Base-by-base conservation (phyloP, 2,797 vertebrate genomes). In the Galaxias olidus region DNA sequence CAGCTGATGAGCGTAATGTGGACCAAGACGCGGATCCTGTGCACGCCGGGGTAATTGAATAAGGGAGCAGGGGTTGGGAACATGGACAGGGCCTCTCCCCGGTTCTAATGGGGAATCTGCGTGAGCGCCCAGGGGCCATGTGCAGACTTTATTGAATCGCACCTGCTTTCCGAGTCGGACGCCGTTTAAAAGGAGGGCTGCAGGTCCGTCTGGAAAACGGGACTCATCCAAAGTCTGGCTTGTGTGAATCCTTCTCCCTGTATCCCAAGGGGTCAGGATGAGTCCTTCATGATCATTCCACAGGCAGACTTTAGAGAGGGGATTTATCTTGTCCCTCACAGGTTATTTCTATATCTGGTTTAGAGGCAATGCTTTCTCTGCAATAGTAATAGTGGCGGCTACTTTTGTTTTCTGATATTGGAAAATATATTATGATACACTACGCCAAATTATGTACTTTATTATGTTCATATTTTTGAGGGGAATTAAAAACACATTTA, bases 1-100 rank as follows among this genome's bases (percentile, higher is more conserved):
- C 66, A 80, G 69, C 14, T 41, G 61, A 14, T 18, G 66, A 76
- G 63, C 64, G 66, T 69, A 69, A 63, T 78, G 76, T 78, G 78
- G 76, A 85, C 77, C 71, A 73, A 72, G 52, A 61, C 73, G 73
- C 74, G 51, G 58, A n/a, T 54, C 72, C 70, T 78, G 78, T 84
- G 70, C 52, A 15, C 46, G n/a, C 65, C 61, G 14, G 59, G 51
- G 68, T 83, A 80, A 89, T 87, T 74, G 75, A 81, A 84, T 83
- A 71, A 84, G 71, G 65, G 73, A 75, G 54, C 42, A 70, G 65
- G 65, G 61, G 82, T 79, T 77, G 61, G 64, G 83, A 77, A 70
- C 65, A 74, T 50, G 66, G 47, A 51, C 60, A 59, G 68, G 64
- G 74, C 43, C 77, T 54, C 67, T 86, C 59, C 60, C 56, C 65